A percentile compares a stretch with the other conserved stretches of the same genome.
Conservation (phyloP, 2,797 vertebrate genomes). For the Rhabdomys pumilio region DNA sequence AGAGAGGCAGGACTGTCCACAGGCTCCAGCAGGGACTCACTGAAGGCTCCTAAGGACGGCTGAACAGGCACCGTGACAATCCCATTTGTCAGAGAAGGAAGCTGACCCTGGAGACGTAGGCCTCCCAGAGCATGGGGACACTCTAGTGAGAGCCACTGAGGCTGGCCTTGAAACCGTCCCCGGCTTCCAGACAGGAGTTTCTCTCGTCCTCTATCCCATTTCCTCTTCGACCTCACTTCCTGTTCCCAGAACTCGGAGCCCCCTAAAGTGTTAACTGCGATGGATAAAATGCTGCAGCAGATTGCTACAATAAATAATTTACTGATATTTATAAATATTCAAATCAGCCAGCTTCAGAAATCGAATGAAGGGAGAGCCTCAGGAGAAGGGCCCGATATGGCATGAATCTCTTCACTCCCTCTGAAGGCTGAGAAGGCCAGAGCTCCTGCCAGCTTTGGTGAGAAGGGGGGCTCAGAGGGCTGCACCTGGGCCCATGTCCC, state of each 20-base stretch:
- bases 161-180: neutral
- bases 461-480: neutral
- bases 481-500: constrained; percentile 67
- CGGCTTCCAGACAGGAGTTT: neutral
- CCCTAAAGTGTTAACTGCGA: constrained; percentile 92
- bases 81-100: neutral
- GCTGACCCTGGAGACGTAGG: neutral
- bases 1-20: neutral
- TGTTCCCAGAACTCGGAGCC: constrained; percentile 79
- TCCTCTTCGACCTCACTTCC: neutral
- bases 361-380: constrained; percentile 88
- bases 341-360: constrained; percentile 95
- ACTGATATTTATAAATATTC: constrained; percentile 99
- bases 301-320: constrained; percentile 99
- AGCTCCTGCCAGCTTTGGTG: constrained; percentile 88
- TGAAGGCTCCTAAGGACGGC: rapidly evolving
- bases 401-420: constrained; percentile 88
- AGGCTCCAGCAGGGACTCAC: neutral
- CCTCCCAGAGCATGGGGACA: neutral
- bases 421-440: constrained; percentile 89
- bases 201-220: neutral
- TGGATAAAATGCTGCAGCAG: constrained; percentile 95
- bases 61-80: rapidly evolving
- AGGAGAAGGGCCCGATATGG: constrained; percentile 83
- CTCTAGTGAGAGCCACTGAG: rapidly evolving